Evolutionary conservation across 2,888 invertebrate species (phyloP).

Genomic region (Dilophus febrilis): DNA sequence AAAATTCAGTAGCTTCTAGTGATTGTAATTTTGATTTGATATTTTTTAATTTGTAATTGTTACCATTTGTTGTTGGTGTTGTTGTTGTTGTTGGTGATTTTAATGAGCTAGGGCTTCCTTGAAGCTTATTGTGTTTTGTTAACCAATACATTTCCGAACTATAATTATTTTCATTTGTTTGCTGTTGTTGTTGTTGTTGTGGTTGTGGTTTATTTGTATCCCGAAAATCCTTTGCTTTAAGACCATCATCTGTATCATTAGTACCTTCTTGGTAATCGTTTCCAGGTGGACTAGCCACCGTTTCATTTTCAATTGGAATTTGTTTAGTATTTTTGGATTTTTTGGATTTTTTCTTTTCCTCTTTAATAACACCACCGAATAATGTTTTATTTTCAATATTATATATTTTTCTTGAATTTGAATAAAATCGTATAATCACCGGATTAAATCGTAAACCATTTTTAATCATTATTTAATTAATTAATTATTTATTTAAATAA

Average conservation of each 20-base stretch:
- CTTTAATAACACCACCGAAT: conserved; percentile 1
- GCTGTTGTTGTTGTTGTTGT: too few species aligned
- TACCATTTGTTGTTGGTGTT: conserved; percentile 2
- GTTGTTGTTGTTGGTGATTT: conserved; percentile 1
- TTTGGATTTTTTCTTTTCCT: not conserved
- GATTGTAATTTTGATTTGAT: too few species aligned
- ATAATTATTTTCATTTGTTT: conserved; percentile 5
- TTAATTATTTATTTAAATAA: too few species aligned
- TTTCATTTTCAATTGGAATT: not conserved
- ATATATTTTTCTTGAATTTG: conserved; percentile 1
- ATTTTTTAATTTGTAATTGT: too few species aligned
- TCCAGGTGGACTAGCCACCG: too few species aligned
- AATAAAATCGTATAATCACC: too few species aligned
- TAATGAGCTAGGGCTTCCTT: too few species aligned
- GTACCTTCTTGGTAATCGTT: too few species aligned
- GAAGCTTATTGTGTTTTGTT: not conserved
- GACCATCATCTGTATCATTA: not conserved
- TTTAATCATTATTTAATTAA: too few species aligned
- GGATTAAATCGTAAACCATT: too few species aligned
- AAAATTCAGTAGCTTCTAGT: too few species aligned
- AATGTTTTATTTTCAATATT: conserved; percentile 6
- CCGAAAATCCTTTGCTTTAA: not conserved
- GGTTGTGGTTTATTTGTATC: too few species aligned
- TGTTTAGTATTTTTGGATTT: not conserved
- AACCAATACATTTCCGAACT: conserved; percentile 11